Percentiles rank a stretch among this genome's conserved stretches.
phyloP scores from a whole-genome alignment of 2,113 vertebrate species.

The Falcunculus frontatus region DNA sequence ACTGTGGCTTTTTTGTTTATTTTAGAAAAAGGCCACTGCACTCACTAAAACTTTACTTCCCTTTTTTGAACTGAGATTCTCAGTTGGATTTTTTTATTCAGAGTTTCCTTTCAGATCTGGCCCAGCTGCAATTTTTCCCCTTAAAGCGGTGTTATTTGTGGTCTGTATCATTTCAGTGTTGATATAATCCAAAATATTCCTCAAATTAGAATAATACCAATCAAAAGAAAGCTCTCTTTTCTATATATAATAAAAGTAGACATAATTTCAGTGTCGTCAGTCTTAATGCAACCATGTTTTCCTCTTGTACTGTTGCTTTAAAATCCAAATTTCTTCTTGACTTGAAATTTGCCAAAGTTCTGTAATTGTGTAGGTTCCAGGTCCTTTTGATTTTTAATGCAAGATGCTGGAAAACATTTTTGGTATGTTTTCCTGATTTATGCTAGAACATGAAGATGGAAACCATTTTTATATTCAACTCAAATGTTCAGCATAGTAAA shows the following conservation, averaged over 20 bases:
- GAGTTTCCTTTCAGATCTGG: background rate
- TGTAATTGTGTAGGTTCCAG: background rate
- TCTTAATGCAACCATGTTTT: background rate
- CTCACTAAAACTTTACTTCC: background rate
- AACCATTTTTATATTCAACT: background rate
- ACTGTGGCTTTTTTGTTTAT: background rate
- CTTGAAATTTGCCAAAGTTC: background rate
- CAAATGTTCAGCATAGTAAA: background rate
- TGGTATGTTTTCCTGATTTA: background rate
- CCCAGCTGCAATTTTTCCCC: background rate
- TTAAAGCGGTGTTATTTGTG: background rate
- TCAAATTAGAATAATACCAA: constrained; percentile 1
- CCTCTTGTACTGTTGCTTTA: background rate
- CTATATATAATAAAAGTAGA: background rate
- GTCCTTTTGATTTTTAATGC: background rate
- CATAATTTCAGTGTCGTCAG: background rate
- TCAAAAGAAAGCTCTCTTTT: background rate
- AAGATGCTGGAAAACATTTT: background rate
- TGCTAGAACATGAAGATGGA: background rate
- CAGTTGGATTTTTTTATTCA: background rate
- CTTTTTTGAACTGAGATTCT: background rate
- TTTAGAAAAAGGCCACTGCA: background rate
- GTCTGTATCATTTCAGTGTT: background rate
- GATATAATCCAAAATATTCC: background rate
- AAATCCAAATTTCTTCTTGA: background rate